Evolutionary conservation across 2,797 vertebrate species (phyloP).

Genomic region (Atherinosoma microstoma): DNA sequence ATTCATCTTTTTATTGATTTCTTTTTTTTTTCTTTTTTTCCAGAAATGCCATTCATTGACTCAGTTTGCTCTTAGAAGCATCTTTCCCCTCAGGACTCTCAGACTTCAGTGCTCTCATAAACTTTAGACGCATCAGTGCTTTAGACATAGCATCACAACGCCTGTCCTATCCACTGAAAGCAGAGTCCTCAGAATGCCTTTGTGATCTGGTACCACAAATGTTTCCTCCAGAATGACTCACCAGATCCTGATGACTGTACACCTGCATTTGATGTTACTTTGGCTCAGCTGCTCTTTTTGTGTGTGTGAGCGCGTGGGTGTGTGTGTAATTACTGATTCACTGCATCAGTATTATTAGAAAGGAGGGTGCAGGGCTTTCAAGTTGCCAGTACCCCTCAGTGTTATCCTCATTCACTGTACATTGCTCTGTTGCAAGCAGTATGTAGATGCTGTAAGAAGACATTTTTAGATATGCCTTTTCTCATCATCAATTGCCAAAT

Average conservation of each 20-base stretch:
- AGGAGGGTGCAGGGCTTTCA: constrained; percentile 18
- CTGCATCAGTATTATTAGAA: constrained; percentile 21
- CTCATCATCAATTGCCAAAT: constrained; percentile 75
- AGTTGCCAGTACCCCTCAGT: constrained; percentile 10
- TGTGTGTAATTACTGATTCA: constrained; percentile 22
- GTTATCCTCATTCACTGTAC: constrained; percentile 41
- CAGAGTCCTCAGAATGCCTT: constrained; percentile 25
- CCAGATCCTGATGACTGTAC: constrained; percentile 39
- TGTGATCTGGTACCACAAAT: constrained; percentile 29
- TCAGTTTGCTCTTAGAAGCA: constrained; percentile 53
- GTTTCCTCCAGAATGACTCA: constrained; percentile 33
- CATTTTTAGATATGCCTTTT: constrained; percentile 67
- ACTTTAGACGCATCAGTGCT: constrained; percentile 47
- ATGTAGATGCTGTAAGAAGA: constrained; percentile 36
- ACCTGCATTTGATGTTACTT: constrained; percentile 22
- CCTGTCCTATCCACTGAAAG: constrained; percentile 23
- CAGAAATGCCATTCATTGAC: constrained; percentile 29
- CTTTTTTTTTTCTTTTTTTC: background rate
- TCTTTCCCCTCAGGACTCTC: constrained; percentile 57
- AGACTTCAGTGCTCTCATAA: constrained; percentile 48
- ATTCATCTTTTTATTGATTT: constrained; percentile 6
- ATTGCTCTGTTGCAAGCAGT: constrained; percentile 46
- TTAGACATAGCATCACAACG: constrained; percentile 41
- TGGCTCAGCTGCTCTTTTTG: constrained; percentile 24
- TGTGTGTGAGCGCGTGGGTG: background rate